Evolutionary conservation across 2,797 vertebrate species (phyloP), one percentile per base, ranked within the genome.

Genomic region (Lateolabrax maculatus): DNA sequence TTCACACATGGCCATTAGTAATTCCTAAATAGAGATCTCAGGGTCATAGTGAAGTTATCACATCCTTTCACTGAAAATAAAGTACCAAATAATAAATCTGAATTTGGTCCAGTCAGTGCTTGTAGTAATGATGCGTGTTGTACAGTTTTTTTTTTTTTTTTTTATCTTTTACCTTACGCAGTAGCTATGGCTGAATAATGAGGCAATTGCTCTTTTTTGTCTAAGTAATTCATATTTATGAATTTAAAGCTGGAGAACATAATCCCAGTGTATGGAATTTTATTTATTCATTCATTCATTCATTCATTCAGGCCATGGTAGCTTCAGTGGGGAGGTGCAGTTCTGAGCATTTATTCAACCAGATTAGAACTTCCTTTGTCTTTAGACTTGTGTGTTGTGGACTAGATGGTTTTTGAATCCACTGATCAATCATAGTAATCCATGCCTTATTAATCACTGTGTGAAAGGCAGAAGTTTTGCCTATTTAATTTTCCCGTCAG

Each of bases 211-310:
- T 55, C 18, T n/a, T 10, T 6, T 37, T 58, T 31, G 13, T 58
- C 34, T 7, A 16, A 61, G n/a, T 68, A 61, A 18, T n/a, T 69
- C 0, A 27, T 37, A n/a, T n/a, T 61, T 16, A 44, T 9, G 3
- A 9, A 19, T 0, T 16, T 1, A 7, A 18, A 3, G 0, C 39
- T 2, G 36, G 3, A 13, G 11, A 67, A 1, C 16, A 49, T 57
- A 29, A 9, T 29, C 25, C 25, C n/a, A 56, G 1, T 49, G n/a
- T n/a, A n/a, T n/a, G n/a, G n/a, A n/a, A n/a, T n/a, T n/a, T n/a
- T n/a, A n/a, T n/a, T n/a, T n/a, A n/a, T n/a, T n/a, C n/a, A n/a
- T n/a, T n/a, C n/a, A n/a, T n/a, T n/a, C n/a, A n/a, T n/a, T n/a
- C n/a, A n/a, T n/a, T n/a, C 16, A 12, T 25, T 18, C 60, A 1